These are phyloP conservation scores for Muricea muricata DNA, from an alignment of 92 coral and sea anemone species.

Conservation along the genomic window DNA sequence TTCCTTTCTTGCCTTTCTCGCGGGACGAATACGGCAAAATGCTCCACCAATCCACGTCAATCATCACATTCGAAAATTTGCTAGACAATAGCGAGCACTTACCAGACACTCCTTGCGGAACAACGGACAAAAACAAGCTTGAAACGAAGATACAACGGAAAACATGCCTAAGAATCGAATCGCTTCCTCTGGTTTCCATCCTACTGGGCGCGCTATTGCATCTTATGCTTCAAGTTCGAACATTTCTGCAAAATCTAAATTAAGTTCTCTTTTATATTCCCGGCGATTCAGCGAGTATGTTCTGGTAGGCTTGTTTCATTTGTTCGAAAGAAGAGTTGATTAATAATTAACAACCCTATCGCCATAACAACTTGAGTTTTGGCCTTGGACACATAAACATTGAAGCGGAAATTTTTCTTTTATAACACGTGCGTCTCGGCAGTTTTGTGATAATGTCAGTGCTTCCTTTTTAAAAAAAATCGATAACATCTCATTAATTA, in stretches of 20 bases:
- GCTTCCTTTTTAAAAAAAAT: too few species aligned
- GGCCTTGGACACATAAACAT: background rate
- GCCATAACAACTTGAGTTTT: background rate
- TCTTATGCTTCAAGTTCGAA: background rate
- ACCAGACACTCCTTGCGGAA: background rate
- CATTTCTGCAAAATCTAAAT: background rate
- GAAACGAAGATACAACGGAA: background rate
- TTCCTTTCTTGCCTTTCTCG: background rate
- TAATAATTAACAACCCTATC: background rate
- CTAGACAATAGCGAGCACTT: background rate
- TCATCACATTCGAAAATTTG: background rate
- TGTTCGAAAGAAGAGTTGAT: background rate
- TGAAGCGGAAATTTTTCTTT: too few species aligned
- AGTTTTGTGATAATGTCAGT: too few species aligned
- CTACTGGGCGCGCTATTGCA: background rate
- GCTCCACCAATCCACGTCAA: constrained; percentile 16
- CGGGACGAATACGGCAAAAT: background rate
- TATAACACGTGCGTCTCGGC: too few species aligned
- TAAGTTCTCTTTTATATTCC: background rate
- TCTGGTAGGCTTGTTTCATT: background rate
- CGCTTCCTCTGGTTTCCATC: background rate
- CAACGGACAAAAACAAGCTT: background rate
- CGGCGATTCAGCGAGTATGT: background rate
- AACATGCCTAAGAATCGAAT: background rate
- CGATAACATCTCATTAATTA: too few species aligned